A percentile compares a stretch with the other conserved stretches of the same genome.
Evolutionary conservation across 1,140 invertebrate genomes (phyloP).

Genomic region (Cheumatopsyche charites): DNA sequence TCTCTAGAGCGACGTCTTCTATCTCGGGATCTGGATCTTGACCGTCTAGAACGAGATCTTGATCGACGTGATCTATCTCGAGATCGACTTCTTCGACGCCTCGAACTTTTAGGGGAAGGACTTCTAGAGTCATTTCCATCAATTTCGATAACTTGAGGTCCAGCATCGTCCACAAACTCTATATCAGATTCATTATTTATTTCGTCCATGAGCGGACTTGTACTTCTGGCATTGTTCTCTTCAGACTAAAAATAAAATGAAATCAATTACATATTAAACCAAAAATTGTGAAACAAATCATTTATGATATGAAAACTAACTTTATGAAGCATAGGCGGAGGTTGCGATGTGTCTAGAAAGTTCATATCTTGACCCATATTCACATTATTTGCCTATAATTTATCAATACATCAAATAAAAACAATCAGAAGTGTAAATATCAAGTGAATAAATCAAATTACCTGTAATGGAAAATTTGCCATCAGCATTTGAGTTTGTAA

Average conservation of each 20-base stretch:
- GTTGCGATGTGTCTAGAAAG: constrained; percentile 45
- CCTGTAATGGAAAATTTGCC: constrained; percentile 58
- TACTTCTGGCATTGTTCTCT: constrained; percentile 42
- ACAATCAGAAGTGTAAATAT: constrained; percentile 42
- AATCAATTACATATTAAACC: neutral
- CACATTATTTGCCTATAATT: constrained; percentile 40
- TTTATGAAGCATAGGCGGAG: constrained; percentile 42
- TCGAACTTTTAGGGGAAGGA: constrained; percentile 63
- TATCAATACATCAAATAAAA: constrained; percentile 1
- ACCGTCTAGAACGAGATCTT: constrained; percentile 58
- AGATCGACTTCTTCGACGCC: constrained; percentile 60
- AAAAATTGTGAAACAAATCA: constrained; percentile 9
- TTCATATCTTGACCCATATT: constrained; percentile 43
- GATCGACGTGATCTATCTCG: constrained; percentile 58
- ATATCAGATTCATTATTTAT: constrained; percentile 55
- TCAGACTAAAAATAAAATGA: constrained; percentile 41
- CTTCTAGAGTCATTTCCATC: constrained; percentile 54
- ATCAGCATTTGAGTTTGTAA: constrained; percentile 63
- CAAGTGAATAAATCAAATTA: constrained; percentile 21
- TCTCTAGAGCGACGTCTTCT: constrained; percentile 53
- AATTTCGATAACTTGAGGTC: constrained; percentile 48
- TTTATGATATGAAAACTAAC: constrained; percentile 32
- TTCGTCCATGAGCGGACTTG: constrained; percentile 49
- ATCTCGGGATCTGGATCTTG: constrained; percentile 57
- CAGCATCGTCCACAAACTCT: constrained; percentile 58